These are phyloP conservation scores for Pristionchus maxplancki DNA, from an alignment of 2,888 invertebrate species.

Conservation along the genomic window DNA sequence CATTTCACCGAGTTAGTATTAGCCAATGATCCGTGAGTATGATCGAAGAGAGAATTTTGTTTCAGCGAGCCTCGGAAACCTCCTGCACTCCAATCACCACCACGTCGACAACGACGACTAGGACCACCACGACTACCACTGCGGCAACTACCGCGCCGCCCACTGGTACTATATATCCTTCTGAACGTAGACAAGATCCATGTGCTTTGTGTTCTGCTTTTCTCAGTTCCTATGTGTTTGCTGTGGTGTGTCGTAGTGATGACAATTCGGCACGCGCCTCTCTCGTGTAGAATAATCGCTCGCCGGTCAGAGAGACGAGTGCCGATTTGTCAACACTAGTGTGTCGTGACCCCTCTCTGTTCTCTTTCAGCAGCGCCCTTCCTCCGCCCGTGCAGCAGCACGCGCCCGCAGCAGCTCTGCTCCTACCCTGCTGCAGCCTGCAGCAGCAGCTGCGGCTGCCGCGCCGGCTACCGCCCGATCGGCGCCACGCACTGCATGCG, in stretches of 20 bases:
- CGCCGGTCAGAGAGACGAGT: no score
- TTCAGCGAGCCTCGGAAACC: conserved; percentile 12
- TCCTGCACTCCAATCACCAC: conserved; percentile 16
- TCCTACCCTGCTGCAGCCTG: background rate
- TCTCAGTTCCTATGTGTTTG: no score
- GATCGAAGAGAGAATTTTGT: background rate
- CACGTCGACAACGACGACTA: conserved; percentile 39
- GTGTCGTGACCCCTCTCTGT: background rate
- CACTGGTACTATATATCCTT: background rate
- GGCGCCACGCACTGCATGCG: conserved; percentile 48
- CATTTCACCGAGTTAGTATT: no score
- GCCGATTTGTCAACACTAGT: no score
- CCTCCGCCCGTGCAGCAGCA: background rate
- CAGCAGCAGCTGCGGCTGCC: conserved; percentile 9
- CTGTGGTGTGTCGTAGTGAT: no score
- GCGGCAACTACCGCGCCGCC: conserved; percentile 17
- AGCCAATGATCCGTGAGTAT: no score
- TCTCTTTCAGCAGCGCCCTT: background rate
- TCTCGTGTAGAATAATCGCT: no score
- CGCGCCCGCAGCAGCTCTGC: background rate
- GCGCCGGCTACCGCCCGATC: conserved; percentile 39
- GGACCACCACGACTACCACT: conserved; percentile 49
- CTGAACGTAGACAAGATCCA: background rate
- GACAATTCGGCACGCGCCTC: no score
- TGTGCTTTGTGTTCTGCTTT: background rate